Conservation (phyloP, 1,140 invertebrate species). For the silkworm (Bombyx mori) region DNA sequence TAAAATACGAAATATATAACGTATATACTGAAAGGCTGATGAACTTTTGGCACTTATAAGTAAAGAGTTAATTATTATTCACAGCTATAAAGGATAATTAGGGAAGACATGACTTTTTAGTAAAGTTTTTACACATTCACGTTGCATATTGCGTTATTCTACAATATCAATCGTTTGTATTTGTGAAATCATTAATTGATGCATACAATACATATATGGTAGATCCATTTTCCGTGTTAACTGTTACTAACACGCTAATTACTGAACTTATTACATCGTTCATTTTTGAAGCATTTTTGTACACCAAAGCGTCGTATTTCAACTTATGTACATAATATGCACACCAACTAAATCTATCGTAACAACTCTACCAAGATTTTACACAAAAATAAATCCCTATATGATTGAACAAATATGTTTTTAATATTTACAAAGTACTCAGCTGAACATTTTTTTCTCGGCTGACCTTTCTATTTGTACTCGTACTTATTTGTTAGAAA, state of each 20-base stretch:
- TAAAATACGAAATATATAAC: too few relatives aligned
- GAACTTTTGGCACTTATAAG: too few relatives aligned
- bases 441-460: conserved; percentile 8
- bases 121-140: background rate
- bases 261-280: conserved; percentile 8
- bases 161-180: too few relatives aligned
- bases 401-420: conserved; percentile 11
- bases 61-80: conserved; percentile 1
- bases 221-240: too few relatives aligned
- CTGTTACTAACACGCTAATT: too few relatives aligned
- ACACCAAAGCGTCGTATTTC: too few relatives aligned
- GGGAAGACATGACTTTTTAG: conserved; percentile 52
- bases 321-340: too few relatives aligned
- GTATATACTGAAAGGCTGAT: too few relatives aligned
- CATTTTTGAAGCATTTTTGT: conserved; percentile 18
- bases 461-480: conserved; percentile 53
- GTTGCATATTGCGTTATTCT: too few relatives aligned
- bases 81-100: conserved; percentile 30
- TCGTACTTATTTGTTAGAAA: conserved; percentile 58
- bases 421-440: conserved; percentile 42
- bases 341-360: too few relatives aligned
- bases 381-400: conserved; percentile 40
- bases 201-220: too few relatives aligned
- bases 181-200: too few relatives aligned
- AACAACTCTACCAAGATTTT: conserved; percentile 23